These are phyloP conservation scores for Pomacea maculata DNA, from an alignment of 1,140 invertebrate species.

Conservation along the genomic window DNA sequence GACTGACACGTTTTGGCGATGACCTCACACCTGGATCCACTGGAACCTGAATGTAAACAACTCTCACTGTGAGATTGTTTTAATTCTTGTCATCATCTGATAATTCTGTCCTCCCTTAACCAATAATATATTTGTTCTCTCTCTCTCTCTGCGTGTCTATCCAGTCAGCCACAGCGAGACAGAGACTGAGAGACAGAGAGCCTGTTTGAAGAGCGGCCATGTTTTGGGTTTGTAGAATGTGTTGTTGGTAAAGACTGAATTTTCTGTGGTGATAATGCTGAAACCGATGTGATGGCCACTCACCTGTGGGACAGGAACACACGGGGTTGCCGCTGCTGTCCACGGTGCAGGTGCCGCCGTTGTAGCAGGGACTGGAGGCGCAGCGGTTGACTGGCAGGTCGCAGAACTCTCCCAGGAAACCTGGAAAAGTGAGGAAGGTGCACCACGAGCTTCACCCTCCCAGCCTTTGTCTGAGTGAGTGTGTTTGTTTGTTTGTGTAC, in stretches of 20 bases:
- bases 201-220: no score
- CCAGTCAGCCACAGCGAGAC: no score
- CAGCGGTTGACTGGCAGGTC: conserved; percentile 13
- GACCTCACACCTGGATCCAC: not conserved
- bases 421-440: not conserved
- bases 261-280: not conserved
- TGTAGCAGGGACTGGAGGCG: conserved; percentile 15
- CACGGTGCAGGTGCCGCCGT: not conserved
- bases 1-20: not conserved
- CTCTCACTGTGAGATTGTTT: not conserved
- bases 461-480: no score
- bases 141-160: not conserved
- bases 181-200: no score
- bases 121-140: not conserved
- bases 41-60: conserved; percentile 2
- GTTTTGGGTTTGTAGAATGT: not conserved
- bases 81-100: not conserved
- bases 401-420: conserved; percentile 14
- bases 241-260: not conserved
- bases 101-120: not conserved
- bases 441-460: no score
- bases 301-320: conserved; percentile 11
- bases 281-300: not conserved
- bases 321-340: conserved; percentile 2
- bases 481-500: no score